Evolutionary conservation across 2,888 invertebrate species (phyloP).

Genomic region (Drosophila melanosoma): DNA sequence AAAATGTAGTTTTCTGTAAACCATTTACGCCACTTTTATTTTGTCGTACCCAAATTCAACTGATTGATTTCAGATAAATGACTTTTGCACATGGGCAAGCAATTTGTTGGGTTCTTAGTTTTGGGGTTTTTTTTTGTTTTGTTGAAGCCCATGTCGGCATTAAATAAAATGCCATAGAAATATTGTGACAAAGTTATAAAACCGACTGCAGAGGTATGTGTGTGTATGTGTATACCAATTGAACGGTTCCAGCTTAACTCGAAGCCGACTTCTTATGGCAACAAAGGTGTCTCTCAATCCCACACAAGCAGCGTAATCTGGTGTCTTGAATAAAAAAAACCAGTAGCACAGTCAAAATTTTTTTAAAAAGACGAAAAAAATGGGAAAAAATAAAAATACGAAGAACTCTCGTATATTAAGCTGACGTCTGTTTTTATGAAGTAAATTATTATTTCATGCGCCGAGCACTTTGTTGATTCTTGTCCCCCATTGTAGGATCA

Average conservation of each 20-base stretch:
- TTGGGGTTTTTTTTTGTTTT: neutral
- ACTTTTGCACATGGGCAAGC: constrained; percentile 32
- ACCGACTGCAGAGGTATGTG: constrained; percentile 21
- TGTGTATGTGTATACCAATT: constrained; percentile 17
- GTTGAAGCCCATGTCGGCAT: constrained; percentile 37
- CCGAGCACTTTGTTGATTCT: constrained; percentile 64
- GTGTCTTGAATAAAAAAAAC: constrained; percentile 66
- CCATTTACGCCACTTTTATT: neutral
- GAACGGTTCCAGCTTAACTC: constrained; percentile 47
- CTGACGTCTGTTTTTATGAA: constrained; percentile 76
- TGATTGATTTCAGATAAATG: constrained; percentile 17
- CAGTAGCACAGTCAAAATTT: constrained; percentile 58
- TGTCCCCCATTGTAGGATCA: constrained; percentile 55
- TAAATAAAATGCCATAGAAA: constrained; percentile 46
- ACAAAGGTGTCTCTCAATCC: constrained; percentile 60
- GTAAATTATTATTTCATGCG: constrained; percentile 77
- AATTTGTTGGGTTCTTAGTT: constrained; percentile 9
- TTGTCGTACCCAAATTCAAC: neutral
- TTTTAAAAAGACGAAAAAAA: constrained; percentile 6
- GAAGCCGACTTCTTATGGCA: constrained; percentile 42
- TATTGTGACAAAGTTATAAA: constrained; percentile 59
- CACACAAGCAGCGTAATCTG: constrained; percentile 71
- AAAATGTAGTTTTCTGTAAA: neutral
- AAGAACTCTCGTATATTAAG: constrained; percentile 66
- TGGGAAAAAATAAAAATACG: constrained; percentile 21